Base-by-base conservation (phyloP, 2,113 vertebrate species). In the Mionectes macconnelli region DNA sequence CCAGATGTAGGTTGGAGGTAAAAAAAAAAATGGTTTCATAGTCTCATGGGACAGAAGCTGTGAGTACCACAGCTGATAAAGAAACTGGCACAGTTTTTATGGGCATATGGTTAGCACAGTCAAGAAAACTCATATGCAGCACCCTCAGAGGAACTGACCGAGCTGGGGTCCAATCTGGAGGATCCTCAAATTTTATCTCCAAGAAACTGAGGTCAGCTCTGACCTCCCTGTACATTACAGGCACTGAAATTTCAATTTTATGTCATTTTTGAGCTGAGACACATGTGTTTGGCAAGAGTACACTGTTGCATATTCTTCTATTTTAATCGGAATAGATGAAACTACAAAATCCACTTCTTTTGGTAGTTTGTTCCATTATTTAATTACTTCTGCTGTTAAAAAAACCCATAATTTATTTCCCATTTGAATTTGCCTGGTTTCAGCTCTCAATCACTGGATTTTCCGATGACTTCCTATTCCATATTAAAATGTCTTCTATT, bases 391-490 rank as follows among this genome's bases (percentile, higher is more conserved):
- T 76, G 10, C 35, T 63, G 33, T 79, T 83, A 56, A 93, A 87
- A 94, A 62, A 15, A 1, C 22, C 3, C 14, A 4, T n/a, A 13
- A 21, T 82, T 93, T 64, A 47, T 88, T 91, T 94, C 33, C 69
- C 52, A 42, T 81, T 92, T 70, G 68, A 70, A 74, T 78, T 93
- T 72, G 42, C 78, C 42, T 84, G 12, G 18, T 91, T 96, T 96
- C 50, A 67, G 12, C 47, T 84, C 42, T 25, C 59, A 77, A 0
- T 90, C 55, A 39, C 35, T 81, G 66, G 5, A n/a, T 67, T 95
- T 95, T 91, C 30, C 13, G 63, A 1, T 69, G 63, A 40, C 12
- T 83, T 92, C 7, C 27, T 86, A 8, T 57, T 45, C 22, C 17
- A 8, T 57, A 63, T 64, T 62, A 73, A 94, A 95, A 59, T 81